A percentile compares a stretch with the other conserved stretches of the same genome.
phyloP scores from a whole-genome alignment of 2,797 vertebrate species.

The Halcyon smyrnensis region DNA sequence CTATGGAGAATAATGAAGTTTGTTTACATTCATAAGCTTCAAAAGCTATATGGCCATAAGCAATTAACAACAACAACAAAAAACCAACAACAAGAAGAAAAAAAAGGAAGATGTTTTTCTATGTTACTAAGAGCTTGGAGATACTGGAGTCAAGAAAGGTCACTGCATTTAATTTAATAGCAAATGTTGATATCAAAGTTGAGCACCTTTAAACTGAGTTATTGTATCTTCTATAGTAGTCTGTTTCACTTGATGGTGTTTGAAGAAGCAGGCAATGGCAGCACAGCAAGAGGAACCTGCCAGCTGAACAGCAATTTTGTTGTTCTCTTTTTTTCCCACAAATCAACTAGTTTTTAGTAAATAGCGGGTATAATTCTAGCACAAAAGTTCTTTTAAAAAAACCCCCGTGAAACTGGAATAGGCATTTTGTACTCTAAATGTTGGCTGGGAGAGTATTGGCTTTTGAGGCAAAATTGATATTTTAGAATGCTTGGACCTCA shows the following conservation, averaged over 20 bases:
- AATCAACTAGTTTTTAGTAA: neutral
- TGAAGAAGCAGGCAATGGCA: neutral
- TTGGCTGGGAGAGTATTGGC: neutral
- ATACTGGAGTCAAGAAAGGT: neutral
- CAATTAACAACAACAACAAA: neutral
- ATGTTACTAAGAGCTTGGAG: neutral
- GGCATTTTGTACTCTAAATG: neutral
- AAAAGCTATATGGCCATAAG: neutral
- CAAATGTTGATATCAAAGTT: neutral
- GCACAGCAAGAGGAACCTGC: neutral
- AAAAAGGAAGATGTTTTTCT: neutral
- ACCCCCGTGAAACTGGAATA: neutral
- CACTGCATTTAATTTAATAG: neutral
- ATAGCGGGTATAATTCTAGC: neutral
- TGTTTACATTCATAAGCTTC: neutral
- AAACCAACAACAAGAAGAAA: neutral
- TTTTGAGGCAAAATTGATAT: neutral
- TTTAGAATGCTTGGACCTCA: neutral
- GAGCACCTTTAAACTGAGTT: neutral
- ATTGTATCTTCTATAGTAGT: neutral
- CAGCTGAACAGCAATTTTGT: neutral
- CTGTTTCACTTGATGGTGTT: neutral
- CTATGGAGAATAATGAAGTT: neutral
- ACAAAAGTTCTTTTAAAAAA: neutral
- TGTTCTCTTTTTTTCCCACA: neutral